Conservation (phyloP, 2,888 invertebrate species). For the Andrena bucephala region DNA sequence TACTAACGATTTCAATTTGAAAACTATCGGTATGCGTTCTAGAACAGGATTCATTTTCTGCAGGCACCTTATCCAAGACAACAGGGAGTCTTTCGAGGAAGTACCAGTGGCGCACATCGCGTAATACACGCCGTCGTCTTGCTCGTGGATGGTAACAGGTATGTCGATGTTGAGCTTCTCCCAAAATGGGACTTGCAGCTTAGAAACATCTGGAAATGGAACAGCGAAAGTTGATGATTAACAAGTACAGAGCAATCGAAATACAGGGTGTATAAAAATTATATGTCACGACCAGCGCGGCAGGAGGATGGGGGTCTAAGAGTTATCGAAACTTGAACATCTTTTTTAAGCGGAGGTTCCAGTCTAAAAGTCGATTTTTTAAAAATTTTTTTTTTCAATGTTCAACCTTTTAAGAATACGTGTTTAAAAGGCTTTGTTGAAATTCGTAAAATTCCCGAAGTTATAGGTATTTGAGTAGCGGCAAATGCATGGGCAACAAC, state of each 20-base stretch:
- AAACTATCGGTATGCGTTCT: slow-evolving; percentile 92
- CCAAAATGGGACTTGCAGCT: slow-evolving; percentile 87
- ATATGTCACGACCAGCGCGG: too few species aligned
- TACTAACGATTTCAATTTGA: slow-evolving; percentile 87
- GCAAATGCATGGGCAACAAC: too few species aligned
- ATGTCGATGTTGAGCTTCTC: slow-evolving; percentile 85
- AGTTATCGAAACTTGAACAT: too few species aligned
- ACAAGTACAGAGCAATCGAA: not conserved
- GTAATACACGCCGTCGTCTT: slow-evolving; percentile 95
- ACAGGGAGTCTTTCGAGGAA: slow-evolving; percentile 94
- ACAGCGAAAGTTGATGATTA: not conserved
- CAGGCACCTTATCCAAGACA: slow-evolving; percentile 95
- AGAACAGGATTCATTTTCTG: slow-evolving; percentile 92
- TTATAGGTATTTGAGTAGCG: too few species aligned
- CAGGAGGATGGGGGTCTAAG: too few species aligned
- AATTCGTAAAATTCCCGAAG: too few species aligned
- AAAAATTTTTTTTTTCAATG: too few species aligned
- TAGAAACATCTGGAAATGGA: slow-evolving; percentile 89
- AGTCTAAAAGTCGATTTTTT: too few species aligned
- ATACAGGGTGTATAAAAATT: too few species aligned
- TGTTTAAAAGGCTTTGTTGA: too few species aligned
- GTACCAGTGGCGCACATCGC: slow-evolving; percentile 96
- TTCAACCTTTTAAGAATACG: too few species aligned
- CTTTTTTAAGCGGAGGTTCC: too few species aligned
- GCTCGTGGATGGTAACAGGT: slow-evolving; percentile 93